Conservation (phyloP, 2,113 vertebrate species). For the Pagrus major region DNA sequence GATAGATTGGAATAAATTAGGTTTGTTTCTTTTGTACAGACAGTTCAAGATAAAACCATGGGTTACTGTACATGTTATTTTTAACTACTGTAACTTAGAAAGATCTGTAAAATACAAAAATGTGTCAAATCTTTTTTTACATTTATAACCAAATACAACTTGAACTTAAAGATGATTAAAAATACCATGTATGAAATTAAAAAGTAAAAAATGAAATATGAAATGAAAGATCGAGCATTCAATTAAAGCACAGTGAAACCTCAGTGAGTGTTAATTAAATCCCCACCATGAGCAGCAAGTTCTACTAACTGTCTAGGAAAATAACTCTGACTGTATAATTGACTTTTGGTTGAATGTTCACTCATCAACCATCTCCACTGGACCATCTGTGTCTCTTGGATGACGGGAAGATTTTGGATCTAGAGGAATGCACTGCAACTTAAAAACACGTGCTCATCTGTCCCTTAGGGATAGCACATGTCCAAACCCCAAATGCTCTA, state of each 20-base stretch:
- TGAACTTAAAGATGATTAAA: not conserved
- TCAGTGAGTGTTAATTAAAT: constrained; percentile 4
- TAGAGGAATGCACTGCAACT: constrained; percentile 42
- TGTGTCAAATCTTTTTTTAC: too few relatives aligned
- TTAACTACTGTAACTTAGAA: not conserved
- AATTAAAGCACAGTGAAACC: not conserved
- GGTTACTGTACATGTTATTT: not conserved
- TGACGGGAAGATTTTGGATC: constrained; percentile 48
- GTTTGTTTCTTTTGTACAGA: too few relatives aligned
- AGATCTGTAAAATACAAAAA: not conserved
- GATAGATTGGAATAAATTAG: not conserved
- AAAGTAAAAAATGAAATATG: too few relatives aligned
- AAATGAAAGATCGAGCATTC: not conserved
- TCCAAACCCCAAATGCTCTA: constrained; percentile 69
- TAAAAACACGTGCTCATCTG: constrained; percentile 69
- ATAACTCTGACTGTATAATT: constrained; percentile 33
- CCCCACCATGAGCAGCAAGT: not conserved
- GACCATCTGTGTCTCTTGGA: constrained; percentile 55
- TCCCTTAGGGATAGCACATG: constrained; percentile 78
- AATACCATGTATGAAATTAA: not conserved
- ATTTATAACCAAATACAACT: not conserved
- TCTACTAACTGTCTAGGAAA: constrained; percentile 48
- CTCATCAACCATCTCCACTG: constrained; percentile 27
- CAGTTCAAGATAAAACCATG: too few relatives aligned
- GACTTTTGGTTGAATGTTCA: constrained; percentile 32